Evolutionary conservation across 2,888 invertebrate species (phyloP).

Genomic region (Miltochrista miniata): DNA sequence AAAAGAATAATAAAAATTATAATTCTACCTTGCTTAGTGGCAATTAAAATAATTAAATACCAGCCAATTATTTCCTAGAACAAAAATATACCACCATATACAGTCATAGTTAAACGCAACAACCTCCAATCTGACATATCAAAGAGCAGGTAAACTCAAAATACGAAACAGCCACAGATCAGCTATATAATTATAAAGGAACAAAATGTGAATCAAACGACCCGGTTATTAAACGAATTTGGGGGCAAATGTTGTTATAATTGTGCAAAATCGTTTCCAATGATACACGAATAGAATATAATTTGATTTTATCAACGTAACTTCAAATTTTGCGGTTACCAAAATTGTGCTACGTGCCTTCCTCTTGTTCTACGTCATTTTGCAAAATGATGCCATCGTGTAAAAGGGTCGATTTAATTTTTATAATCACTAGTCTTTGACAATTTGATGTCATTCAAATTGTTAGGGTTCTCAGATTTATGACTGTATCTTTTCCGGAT

Average conservation of each 20-base stretch:
- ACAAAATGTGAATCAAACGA: conserved; percentile 67
- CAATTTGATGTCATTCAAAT: conserved; percentile 54
- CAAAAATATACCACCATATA: conserved; percentile 31
- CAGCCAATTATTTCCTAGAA: conserved; percentile 57
- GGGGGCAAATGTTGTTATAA: conserved; percentile 80
- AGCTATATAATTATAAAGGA: conserved; percentile 79
- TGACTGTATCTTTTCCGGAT: conserved; percentile 18
- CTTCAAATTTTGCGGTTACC: conserved; percentile 57
- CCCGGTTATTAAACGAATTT: conserved; percentile 74
- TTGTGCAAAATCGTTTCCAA: conserved; percentile 60
- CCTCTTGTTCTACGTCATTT: conserved; percentile 55
- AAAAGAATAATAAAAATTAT: not conserved
- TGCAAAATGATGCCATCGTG: conserved; percentile 45
- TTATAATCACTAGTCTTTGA: conserved; percentile 56
- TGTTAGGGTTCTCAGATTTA: conserved; percentile 55
- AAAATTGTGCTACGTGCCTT: conserved; percentile 61
- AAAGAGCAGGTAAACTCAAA: conserved; percentile 66
- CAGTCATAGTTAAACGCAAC: conserved; percentile 50
- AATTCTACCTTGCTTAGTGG: not conserved
- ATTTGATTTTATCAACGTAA: conserved; percentile 56
- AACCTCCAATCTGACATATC: conserved; percentile 51
- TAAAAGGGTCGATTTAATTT: conserved; percentile 63
- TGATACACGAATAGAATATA: conserved; percentile 63
- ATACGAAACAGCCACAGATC: conserved; percentile 60
- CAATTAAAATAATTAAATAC: conserved; percentile 34